Percentiles rank a stretch among this genome's conserved stretches.
phyloP scores from a whole-genome alignment of 2,113 vertebrate genomes.

The Brachirus orientalis region DNA sequence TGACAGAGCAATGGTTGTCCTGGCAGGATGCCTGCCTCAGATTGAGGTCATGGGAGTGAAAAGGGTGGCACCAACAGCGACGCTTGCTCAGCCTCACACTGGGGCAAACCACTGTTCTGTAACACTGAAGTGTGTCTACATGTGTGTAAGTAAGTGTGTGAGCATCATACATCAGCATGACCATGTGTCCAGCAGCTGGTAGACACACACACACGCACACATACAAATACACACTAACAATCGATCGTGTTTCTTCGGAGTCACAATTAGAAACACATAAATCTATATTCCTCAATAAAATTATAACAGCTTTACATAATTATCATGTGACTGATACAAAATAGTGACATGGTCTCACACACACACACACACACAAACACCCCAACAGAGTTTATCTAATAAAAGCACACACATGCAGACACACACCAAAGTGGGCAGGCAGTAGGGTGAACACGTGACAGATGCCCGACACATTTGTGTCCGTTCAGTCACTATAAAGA shows the following conservation, averaged over 20 bases:
- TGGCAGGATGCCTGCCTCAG: constrained; percentile 48
- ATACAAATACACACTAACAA: neutral
- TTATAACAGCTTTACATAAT: neutral
- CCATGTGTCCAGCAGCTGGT: constrained; percentile 32
- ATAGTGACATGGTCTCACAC: constrained; percentile 4
- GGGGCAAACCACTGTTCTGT: constrained; percentile 20
- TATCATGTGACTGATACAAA: neutral
- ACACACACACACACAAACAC: too few relatives aligned
- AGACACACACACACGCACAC: neutral
- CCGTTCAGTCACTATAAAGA: constrained; percentile 80
- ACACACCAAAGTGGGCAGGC: constrained; percentile 52
- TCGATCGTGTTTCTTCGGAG: neutral
- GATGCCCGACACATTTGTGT: constrained; percentile 83
- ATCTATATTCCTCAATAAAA: constrained; percentile 1
- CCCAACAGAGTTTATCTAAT: constrained; percentile 20
- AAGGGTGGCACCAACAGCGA: constrained; percentile 43
- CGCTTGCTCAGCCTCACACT: neutral
- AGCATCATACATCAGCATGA: constrained; percentile 17
- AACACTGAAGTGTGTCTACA: constrained; percentile 1
- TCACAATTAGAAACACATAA: neutral
- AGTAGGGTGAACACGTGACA: constrained; percentile 68
- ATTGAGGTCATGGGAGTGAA: constrained; percentile 70
- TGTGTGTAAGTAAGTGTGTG: constrained; percentile 9
- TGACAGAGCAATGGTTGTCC: constrained; percentile 18
- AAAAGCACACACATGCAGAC: constrained; percentile 17